These are phyloP conservation scores for Thinocorus orbignyianus DNA, from an alignment of 2,113 vertebrate species.

Conservation along the genomic window DNA sequence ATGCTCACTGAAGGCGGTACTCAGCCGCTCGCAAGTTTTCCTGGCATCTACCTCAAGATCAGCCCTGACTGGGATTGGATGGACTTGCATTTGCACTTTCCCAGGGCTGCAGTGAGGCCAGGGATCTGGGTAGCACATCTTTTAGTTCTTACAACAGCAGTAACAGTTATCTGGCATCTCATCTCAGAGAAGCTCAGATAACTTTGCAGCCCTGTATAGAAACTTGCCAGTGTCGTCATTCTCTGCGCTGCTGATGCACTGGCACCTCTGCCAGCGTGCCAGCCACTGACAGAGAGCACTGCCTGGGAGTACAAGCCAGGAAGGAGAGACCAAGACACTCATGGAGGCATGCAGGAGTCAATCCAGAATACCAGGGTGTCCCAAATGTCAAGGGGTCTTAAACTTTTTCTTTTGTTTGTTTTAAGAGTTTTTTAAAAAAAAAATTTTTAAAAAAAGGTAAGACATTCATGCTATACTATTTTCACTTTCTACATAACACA, in stretches of 20 bases:
- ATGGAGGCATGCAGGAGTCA: neutral
- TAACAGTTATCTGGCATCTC: neutral
- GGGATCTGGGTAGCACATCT: neutral
- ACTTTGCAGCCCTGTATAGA: neutral
- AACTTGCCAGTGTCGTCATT: neutral
- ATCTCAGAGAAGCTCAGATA: neutral
- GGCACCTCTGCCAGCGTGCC: neutral
- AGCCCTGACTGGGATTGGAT: accelerated
- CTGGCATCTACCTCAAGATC: neutral
- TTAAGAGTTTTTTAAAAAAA: too few relatives aligned
- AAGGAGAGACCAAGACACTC: neutral
- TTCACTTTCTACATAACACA: neutral
- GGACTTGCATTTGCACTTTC: neutral
- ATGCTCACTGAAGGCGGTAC: neutral
- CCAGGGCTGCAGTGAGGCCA: neutral
- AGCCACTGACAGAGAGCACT: neutral
- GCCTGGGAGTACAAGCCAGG: neutral
- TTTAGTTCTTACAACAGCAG: neutral
- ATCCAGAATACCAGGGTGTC: neutral
- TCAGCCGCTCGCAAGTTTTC: neutral
- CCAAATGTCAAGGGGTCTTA: neutral
- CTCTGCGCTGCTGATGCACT: neutral
- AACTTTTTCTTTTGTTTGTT: neutral
- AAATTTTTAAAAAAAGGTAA: neutral
- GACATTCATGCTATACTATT: neutral